Evolutionary conservation across 1,140 invertebrate species (phyloP).

Genomic region (Dreissena rostriformis): DNA sequence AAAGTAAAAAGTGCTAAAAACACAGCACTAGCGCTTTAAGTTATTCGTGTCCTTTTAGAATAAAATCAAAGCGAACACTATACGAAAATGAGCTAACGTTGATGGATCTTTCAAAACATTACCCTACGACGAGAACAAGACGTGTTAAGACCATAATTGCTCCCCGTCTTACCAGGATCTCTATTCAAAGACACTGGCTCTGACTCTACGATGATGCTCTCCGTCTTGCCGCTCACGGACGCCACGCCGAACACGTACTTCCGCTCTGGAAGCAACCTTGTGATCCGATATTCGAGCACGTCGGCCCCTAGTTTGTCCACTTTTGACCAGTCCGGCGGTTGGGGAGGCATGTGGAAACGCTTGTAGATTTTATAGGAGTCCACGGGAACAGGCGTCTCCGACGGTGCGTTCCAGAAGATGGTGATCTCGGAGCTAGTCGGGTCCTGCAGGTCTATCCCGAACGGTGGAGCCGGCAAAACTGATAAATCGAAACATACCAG

Average conservation of each 20-base stretch:
- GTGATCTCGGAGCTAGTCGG: constrained; percentile 14
- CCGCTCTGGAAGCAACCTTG: constrained; percentile 1
- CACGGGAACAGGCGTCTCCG: not conserved
- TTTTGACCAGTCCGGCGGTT: not conserved
- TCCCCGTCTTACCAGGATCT: constrained; percentile 17
- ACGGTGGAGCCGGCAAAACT: constrained; percentile 17
- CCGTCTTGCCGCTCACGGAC: not conserved
- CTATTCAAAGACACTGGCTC: constrained; percentile 7
- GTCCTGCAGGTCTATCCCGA: constrained; percentile 22
- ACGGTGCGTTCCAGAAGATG: constrained; percentile 14
- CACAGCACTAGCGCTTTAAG: too few species aligned
- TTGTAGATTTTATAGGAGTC: constrained; percentile 9
- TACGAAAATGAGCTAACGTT: too few species aligned
- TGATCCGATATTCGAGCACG: constrained; percentile 10
- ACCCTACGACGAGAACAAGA: too few species aligned
- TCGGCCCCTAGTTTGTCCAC: constrained; percentile 6
- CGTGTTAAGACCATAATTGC: too few species aligned
- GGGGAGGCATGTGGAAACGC: too few species aligned
- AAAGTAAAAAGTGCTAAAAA: too few species aligned
- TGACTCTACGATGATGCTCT: constrained; percentile 34
- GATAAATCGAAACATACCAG: not conserved
- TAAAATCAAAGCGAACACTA: too few species aligned
- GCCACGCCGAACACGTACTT: constrained; percentile 31
- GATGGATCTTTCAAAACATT: too few species aligned
- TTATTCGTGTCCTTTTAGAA: too few species aligned